These are phyloP conservation scores for Redunca redunca DNA, from an alignment of 2,113 vertebrate species.

Conservation along the genomic window DNA sequence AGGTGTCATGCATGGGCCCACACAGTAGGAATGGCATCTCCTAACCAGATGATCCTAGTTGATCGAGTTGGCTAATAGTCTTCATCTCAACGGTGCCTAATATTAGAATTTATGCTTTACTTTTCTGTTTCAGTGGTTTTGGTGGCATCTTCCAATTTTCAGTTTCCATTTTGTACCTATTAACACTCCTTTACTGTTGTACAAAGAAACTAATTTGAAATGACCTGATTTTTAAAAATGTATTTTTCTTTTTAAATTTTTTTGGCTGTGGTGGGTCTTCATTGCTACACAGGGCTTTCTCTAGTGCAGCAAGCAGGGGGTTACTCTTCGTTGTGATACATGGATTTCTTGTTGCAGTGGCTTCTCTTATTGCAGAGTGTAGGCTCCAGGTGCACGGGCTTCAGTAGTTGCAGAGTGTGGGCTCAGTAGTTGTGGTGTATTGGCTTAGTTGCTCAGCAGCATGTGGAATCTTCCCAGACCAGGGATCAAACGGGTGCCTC, in stretches of 20 bases:
- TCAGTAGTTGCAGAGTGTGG: background rate
- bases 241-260: background rate
- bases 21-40: background rate
- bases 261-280: background rate
- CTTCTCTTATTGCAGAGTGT: background rate
- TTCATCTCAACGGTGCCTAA: background rate
- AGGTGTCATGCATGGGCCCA: background rate
- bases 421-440: background rate
- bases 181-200: slow-evolving; percentile 14
- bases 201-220: background rate
- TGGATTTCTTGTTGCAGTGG: background rate
- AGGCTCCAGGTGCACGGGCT: background rate
- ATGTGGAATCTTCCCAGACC: background rate
- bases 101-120: background rate
- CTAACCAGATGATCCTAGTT: background rate
- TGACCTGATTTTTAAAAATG: background rate
- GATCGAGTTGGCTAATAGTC: background rate
- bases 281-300: background rate
- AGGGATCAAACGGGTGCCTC: background rate
- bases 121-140: background rate
- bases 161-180: background rate
- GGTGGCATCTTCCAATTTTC: background rate
- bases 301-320: background rate
- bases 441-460: background rate
- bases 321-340: background rate